Evolutionary conservation across 2,888 invertebrate genomes (phyloP).

Genomic region (Tenthredo amoena): DNA sequence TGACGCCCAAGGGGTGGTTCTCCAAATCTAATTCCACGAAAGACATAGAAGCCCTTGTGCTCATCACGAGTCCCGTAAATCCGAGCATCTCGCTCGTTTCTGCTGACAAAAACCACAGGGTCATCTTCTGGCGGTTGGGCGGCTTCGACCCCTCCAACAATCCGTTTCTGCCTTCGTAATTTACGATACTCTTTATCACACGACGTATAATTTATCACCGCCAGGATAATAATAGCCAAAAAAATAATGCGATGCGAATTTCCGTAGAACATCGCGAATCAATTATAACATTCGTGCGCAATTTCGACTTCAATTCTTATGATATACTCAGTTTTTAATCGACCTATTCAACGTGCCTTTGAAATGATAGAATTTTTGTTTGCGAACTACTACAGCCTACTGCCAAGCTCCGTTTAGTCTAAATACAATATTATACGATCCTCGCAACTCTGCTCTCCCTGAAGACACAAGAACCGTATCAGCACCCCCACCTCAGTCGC

Average conservation of each 20-base stretch:
- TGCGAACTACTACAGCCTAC: neutral
- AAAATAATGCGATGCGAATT: neutral
- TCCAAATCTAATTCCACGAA: constrained; percentile 87
- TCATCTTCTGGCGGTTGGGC: constrained; percentile 86
- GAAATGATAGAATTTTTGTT: neutral
- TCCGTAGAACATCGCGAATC: neutral
- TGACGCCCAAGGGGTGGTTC: constrained; percentile 81
- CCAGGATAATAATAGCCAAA: neutral
- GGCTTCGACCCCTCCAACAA: constrained; percentile 86
- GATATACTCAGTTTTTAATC: neutral
- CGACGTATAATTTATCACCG: neutral
- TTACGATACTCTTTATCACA: neutral
- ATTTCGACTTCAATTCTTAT: neutral
- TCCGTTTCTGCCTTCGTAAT: constrained; percentile 69
- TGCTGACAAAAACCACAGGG: constrained; percentile 85
- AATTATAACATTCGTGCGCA: neutral
- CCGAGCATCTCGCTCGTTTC: constrained; percentile 82
- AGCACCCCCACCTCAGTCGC: neutral
- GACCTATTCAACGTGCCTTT: neutral
- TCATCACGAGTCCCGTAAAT: constrained; percentile 83
- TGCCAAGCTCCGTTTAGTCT: neutral
- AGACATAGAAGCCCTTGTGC: constrained; percentile 83
- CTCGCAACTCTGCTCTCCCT: constrained; percentile 9
- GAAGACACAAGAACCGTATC: constrained; percentile 13
- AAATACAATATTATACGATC: neutral